Evolutionary conservation across 1,140 invertebrate genomes (phyloP), one percentile per base, ranked within the genome.

Genomic region (Diabrotica virgifera): DNA sequence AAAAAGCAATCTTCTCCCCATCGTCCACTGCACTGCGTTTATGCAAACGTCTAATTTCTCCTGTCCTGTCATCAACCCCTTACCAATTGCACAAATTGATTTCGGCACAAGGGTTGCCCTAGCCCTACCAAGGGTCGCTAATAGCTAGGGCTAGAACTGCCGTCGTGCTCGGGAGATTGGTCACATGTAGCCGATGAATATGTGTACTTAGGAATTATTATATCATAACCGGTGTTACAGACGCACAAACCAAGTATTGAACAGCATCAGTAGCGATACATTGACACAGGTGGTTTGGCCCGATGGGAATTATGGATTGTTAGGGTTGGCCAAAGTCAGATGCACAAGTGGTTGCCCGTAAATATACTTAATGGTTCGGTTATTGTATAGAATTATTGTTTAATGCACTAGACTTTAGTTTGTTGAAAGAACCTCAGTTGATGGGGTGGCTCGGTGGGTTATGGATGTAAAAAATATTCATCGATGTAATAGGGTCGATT

Each of bases 141-240:
- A 75, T 75, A 72, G 71, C 62, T 68, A 63, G 72, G 72, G 72
- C 72, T 64, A n/a, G 40, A 6, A 8, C 40, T n/a, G n/a, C 40
- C n/a, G n/a, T n/a, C n/a, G n/a, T 6, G 3, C 4, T 46, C n/a
- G 40, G 8, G 40, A 46, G 60, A 52, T 70, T 65, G 72, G 70
- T 73, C 73, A 70, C 69, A 72, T 72, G 72, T 74, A 74, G 66
- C 72, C 67, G 62, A 62, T 64, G 67, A 68, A 62, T 59, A 65
- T 66, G 65, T 71, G 70, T 75, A 70, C 75, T 76, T 77, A 78
- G 76, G 76, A 78, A 78, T 78, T 78, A 78, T 78, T 78, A 78
- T 78, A 78, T 78, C 73, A 77, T 77, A 78, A 78, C 76, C 69
- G 71, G 74, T 74, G 62, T 24, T 66, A 53, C 63, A 64, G 55